A percentile compares a stretch with the other conserved stretches of the same genome.
These are phyloP conservation scores for Bubo scandiacus DNA, from an alignment of 2,113 vertebrate genomes.

Conservation along the genomic window DNA sequence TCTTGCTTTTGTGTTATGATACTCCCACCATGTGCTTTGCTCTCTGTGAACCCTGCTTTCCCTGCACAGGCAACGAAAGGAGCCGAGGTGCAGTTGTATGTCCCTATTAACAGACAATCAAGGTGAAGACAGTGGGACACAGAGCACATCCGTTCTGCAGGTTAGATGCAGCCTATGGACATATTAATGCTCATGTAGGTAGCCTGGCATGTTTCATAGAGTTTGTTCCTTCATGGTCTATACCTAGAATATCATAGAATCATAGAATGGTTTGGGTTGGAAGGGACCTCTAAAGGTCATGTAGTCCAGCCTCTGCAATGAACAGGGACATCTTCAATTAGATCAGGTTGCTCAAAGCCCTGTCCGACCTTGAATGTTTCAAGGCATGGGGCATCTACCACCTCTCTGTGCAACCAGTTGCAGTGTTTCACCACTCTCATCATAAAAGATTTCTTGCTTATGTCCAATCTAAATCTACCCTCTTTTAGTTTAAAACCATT, in stretches of 20 bases:
- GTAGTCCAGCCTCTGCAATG: background rate
- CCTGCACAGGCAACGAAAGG: background rate
- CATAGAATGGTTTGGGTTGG: background rate
- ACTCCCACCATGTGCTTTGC: fast-evolving
- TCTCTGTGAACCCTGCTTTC: background rate
- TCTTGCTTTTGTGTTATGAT: background rate
- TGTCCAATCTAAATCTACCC: background rate
- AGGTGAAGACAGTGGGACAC: background rate
- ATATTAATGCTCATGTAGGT: background rate
- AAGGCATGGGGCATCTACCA: background rate
- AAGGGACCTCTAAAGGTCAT: background rate
- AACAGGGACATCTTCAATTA: background rate
- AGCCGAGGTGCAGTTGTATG: background rate
- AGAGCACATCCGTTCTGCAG: background rate
- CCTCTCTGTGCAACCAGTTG: background rate
- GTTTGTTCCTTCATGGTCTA: background rate
- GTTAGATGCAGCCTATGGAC: background rate
- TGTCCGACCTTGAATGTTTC: background rate
- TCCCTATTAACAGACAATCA: background rate
- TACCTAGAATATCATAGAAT: background rate
- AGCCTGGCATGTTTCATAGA: background rate
- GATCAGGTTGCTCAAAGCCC: background rate
- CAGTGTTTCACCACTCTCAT: background rate
- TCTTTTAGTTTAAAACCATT: background rate
- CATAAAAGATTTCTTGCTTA: background rate